Base-by-base conservation (phyloP, 1,140 invertebrate genomes). In the Euura lappo region DNA sequence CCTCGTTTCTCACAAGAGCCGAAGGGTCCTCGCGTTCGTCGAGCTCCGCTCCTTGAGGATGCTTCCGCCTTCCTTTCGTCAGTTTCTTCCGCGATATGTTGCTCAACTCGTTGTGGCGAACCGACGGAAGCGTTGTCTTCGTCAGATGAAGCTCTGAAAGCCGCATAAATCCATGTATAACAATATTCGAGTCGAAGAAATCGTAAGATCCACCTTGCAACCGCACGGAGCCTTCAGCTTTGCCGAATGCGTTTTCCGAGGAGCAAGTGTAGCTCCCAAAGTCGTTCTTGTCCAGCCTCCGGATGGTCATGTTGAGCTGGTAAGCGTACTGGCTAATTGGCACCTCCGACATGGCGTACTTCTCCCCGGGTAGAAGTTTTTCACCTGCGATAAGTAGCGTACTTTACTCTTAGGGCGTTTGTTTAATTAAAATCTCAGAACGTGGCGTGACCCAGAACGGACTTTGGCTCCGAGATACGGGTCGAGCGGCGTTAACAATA, bases 291-390 rank as follows among this genome's bases (percentile, higher is more conserved):
- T 91, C 90, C 45, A 95, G 84, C 72, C 90, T 90, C 78, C 89
- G 91, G 82, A 96, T 93, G 69, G 93, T 94, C 74, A 96, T 86
- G 84, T 94, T 94, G 89, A 95, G 93, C 79, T 91, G 89, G 78
- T 93, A 89, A 64, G 93, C 91, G 81, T 93, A 95, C 72, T 92
- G 90, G 82, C 93, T 94, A 73, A 93, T 83, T 71, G 85, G 83
- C 5, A 83, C 70, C 81, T 94, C 93, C 64, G 89, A 86, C 82
- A 94, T 92, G 78, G 88, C 87, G 76, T 92, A 93, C 85, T 92
- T 93, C 51, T 88, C 85, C 79, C 90, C 90, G 67, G 90, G 89
- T 70, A 92, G 88, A 45, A 93, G 84, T 80, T 93, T 93, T 70
- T 90, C 89, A 3, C 89, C 90, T 91, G 28, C 28, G 28, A 28